A percentile compares a stretch with the other conserved stretches of the same genome.
Conservation (phyloP, 2,888 invertebrate species). For the Spilarctia lutea region DNA sequence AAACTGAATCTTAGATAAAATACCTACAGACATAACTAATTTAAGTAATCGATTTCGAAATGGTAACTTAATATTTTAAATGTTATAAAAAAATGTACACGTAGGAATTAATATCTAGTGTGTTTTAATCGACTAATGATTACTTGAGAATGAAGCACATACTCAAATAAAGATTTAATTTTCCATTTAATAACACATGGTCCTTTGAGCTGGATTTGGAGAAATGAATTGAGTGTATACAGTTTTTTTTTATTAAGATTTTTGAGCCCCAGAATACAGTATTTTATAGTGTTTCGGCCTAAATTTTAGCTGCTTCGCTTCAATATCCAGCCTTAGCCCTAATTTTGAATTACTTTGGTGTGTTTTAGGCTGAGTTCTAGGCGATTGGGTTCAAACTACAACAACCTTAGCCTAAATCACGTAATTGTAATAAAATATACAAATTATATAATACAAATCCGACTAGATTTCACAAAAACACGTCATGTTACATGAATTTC, state of each 20-base stretch:
- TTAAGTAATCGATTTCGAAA: background rate
- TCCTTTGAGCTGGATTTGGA: background rate
- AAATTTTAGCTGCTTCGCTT: no score
- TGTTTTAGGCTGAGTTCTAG: background rate
- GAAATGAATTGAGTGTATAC: background rate
- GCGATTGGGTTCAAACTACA: background rate
- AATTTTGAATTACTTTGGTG: no score
- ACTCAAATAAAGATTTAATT: background rate
- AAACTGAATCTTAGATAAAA: background rate
- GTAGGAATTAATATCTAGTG: background rate
- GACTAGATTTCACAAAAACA: slow-evolving; percentile 62
- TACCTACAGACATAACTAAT: background rate
- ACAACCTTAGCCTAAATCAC: slow-evolving; percentile 5
- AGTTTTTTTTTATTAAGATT: background rate
- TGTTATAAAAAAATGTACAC: background rate
- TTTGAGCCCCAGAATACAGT: background rate
- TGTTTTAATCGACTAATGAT: background rate
- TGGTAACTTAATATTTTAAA: background rate
- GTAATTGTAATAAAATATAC: slow-evolving; percentile 38
- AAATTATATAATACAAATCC: slow-evolving; percentile 38
- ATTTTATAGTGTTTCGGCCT: no score
- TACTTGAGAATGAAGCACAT: background rate
- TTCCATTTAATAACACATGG: background rate
- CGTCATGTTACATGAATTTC: slow-evolving; percentile 96
- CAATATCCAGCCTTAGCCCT: no score